These are phyloP conservation scores for Griposia aprilina DNA, from an alignment of 2,888 invertebrate species.

Conservation along the genomic window DNA sequence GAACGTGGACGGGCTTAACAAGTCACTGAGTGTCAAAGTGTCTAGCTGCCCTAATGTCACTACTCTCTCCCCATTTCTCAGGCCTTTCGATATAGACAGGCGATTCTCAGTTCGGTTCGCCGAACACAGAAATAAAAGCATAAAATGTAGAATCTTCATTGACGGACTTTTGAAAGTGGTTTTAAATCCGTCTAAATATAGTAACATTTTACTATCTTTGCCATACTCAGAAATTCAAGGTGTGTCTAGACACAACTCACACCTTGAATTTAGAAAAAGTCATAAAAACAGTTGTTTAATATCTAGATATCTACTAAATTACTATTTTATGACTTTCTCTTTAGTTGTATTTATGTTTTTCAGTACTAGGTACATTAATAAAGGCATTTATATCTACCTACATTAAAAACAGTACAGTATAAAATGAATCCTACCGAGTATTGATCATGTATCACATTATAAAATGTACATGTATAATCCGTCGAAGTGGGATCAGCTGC, in stretches of 20 bases:
- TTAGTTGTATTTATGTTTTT: neutral
- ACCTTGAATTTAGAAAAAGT: neutral
- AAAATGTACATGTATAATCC: slow-evolving; percentile 30
- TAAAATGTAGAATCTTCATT: slow-evolving; percentile 3
- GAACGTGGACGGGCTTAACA: slow-evolving; percentile 33
- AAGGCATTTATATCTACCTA: neutral
- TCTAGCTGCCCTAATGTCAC: slow-evolving; percentile 35
- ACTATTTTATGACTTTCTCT: neutral
- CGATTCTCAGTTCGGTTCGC: slow-evolving; percentile 21
- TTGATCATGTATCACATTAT: neutral
- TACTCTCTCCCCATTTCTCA: slow-evolving; percentile 25
- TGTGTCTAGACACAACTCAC: neutral
- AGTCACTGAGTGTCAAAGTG: slow-evolving; percentile 27
- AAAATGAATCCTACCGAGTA: neutral
- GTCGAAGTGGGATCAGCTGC: slow-evolving; percentile 31
- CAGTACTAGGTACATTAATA: neutral
- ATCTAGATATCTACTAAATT: neutral
- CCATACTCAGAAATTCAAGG: neutral
- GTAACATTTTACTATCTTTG: neutral
- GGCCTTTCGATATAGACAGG: slow-evolving; percentile 19
- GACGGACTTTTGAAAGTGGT: slow-evolving; percentile 8
- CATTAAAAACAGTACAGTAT: neutral
- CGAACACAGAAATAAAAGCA: slow-evolving; percentile 38
- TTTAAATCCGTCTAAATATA: slow-evolving; percentile 4
- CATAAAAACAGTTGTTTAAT: neutral